A percentile compares a stretch with the other conserved stretches of the same genome.
Conservation (phyloP, 2,113 vertebrate species). For the Xenus cinereus region DNA sequence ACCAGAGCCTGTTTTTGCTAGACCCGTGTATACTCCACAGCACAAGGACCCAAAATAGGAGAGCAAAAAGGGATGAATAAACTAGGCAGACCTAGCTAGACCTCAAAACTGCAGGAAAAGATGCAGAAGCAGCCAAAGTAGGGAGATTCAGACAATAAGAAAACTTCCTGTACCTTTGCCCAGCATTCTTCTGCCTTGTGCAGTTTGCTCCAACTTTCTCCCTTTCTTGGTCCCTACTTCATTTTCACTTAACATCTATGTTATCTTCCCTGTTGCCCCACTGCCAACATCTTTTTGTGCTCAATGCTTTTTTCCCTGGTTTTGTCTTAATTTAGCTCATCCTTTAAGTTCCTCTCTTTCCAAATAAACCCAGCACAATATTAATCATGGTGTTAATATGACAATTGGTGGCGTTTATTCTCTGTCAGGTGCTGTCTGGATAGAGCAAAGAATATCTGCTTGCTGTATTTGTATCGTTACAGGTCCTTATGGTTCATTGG, state of each 20-base stretch:
- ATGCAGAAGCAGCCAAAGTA: not conserved
- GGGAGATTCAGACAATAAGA: not conserved
- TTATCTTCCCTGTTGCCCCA: not conserved
- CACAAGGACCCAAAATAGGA: not conserved
- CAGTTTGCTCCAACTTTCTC: not conserved
- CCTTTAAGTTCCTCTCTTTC: not conserved
- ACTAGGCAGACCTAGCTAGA: not conserved
- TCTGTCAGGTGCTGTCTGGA: not conserved
- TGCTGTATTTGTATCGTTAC: not conserved
- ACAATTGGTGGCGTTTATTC: not conserved
- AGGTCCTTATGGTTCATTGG: not conserved
- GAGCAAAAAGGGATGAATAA: not conserved
- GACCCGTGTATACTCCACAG: not conserved
- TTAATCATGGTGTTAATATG: not conserved
- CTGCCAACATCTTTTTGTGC: not conserved
- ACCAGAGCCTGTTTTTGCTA: not conserved
- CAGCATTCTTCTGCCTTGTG: not conserved
- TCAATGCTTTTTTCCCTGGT: not conserved
- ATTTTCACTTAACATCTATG: not conserved
- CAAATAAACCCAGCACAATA: not conserved
- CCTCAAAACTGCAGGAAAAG: not conserved
- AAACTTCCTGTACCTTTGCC: not conserved
- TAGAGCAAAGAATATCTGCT: not conserved
- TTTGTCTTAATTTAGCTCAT: not conserved
- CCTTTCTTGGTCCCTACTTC: not conserved